Percentiles rank a stretch among this genome's conserved stretches.
Evolutionary conservation across 2,113 vertebrate genomes (phyloP).

Genomic region (Planiliza haematocheilus): DNA sequence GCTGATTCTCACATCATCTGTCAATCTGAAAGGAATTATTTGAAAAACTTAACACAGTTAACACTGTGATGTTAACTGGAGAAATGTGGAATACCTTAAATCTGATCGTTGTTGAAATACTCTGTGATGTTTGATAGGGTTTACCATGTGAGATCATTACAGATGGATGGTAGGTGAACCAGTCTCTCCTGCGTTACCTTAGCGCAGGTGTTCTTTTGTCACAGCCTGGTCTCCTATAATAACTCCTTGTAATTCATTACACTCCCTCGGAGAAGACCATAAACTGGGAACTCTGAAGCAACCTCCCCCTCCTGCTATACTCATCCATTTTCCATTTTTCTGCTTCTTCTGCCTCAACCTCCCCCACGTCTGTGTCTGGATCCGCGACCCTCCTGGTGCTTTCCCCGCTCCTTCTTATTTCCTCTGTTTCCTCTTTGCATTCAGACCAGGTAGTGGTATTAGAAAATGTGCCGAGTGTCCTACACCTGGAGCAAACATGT

Average conservation of each 20-base stretch:
- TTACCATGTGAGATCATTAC: slow-evolving; percentile 30
- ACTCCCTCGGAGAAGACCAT: slow-evolving; percentile 52
- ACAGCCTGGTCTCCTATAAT: slow-evolving; percentile 27
- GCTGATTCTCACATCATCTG: no score
- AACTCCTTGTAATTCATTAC: slow-evolving; percentile 21
- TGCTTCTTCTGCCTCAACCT: slow-evolving; percentile 35
- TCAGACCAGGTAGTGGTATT: slow-evolving; percentile 72
- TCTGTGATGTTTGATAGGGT: no score
- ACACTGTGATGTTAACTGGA: no score
- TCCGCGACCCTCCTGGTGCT: slow-evolving; percentile 28
- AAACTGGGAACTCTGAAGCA: slow-evolving; percentile 35
- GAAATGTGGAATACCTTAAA: no score
- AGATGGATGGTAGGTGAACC: slow-evolving; percentile 31
- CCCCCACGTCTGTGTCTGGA: slow-evolving; percentile 31
- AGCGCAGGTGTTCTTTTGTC: slow-evolving; percentile 49
- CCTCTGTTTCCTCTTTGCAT: slow-evolving; percentile 35
- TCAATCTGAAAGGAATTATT: no score
- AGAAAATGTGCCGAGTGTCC: slow-evolving; percentile 28
- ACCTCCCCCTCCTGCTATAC: slow-evolving; percentile 12
- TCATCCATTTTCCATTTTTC: slow-evolving; percentile 52
- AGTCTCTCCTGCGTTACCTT: slow-evolving; percentile 20
- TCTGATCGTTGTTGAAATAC: no score
- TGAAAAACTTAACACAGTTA: no score
- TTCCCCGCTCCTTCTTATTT: slow-evolving; percentile 37
- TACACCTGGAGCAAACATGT: slow-evolving; percentile 56